Evolutionary conservation across 2,888 invertebrate species (phyloP), one percentile per base, ranked within the genome.

Genomic region (Chirona hameri): DNA sequence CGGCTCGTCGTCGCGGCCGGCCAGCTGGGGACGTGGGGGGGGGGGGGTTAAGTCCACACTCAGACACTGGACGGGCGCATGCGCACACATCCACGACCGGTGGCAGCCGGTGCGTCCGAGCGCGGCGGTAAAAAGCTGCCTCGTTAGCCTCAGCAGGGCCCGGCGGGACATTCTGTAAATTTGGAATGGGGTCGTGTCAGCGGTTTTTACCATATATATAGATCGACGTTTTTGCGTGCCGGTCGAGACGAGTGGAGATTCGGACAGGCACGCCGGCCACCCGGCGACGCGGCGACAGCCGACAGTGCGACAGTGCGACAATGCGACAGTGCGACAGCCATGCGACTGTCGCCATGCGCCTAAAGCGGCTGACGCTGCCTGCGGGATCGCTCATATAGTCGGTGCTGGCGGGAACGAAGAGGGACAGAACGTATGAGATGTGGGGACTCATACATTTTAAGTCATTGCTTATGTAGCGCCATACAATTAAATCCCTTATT

Each of bases 101-200:
- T 31, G 15, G 31, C 31, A 1, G 29, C 27, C 18, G 72, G 29
- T 12, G 31, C n/a, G 65, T 9, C 65, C 10, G n/a, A 52, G n/a
- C 60, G 21, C n/a, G 60, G 9, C n/a, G 60, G 5, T 27, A 76
- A 76, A 76, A 76, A 76, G 76, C 24, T 46, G 24, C 27, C 76
- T 76, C 76, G 76, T 76, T 76, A 76, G 76, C 4, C 76, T 18
- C 72, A 18, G 72, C 27, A 15, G 31, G 31, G 27, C 39, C 76
- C 24, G 9, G 2, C 10, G 9, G 39, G 39, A 76, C 76, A 76
- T 76, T 76, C 76, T 76, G 76, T 76, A 76, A 76, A 76, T 76
- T 27, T 76, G 76, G 76, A 76, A 76, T 76, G 76, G 76, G 76
- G 76, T 76, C 76, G 76, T 76, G 76, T 76, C 76, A 15, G 9